These are phyloP conservation scores for Melanitta fusca DNA, from an alignment of 2,797 vertebrate genomes.

Conservation along the genomic window DNA sequence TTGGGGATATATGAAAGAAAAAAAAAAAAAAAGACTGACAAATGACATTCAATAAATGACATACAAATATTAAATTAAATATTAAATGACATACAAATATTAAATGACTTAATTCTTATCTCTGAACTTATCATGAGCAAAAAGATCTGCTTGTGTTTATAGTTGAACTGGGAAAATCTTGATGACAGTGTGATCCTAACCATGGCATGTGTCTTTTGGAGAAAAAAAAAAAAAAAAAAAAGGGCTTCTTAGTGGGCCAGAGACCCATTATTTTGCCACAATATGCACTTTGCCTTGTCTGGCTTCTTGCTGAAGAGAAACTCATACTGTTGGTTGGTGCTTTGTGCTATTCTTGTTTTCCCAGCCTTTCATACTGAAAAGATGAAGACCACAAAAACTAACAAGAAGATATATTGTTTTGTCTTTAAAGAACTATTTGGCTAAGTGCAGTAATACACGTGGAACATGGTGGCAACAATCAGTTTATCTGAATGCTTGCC, in stretches of 20 bases:
- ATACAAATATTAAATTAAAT: neutral
- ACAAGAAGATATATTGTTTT: neutral
- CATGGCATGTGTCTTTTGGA: slow-evolving; percentile 20
- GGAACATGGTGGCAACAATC: neutral
- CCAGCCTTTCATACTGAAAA: neutral
- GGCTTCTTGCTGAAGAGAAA: slow-evolving; percentile 58
- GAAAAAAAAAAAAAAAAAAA: slow-evolving; percentile 34
- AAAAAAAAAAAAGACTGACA: neutral
- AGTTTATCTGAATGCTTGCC: neutral
- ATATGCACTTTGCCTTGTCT: slow-evolving; percentile 18
- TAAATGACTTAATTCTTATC: neutral
- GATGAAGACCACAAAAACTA: neutral
- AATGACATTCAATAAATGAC: neutral
- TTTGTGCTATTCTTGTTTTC: neutral
- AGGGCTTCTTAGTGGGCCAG: neutral
- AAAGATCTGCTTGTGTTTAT: neutral
- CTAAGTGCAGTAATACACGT: neutral
- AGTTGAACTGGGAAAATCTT: neutral
- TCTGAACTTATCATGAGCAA: neutral
- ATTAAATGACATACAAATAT: neutral
- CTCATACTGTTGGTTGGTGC: neutral
- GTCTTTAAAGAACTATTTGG: slow-evolving; percentile 20
- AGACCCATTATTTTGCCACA: slow-evolving; percentile 41
- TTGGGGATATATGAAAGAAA: neutral
- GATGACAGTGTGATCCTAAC: neutral